These are phyloP conservation scores for Campoletis sonorensis DNA, from an alignment of 1,140 invertebrate species.

Conservation along the genomic window DNA sequence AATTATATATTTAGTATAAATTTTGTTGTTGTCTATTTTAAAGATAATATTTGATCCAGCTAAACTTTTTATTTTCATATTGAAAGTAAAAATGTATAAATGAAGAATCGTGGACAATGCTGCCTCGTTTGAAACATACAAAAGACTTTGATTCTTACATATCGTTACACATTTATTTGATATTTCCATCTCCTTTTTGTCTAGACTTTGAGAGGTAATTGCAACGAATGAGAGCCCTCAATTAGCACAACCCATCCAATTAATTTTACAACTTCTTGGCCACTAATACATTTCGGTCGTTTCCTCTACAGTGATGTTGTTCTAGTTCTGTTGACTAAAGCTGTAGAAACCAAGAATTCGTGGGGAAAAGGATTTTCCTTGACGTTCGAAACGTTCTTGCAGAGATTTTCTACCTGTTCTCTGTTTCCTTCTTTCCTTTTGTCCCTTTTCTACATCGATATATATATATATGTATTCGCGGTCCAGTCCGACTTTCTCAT, in stretches of 20 bases:
- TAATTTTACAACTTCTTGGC: slow-evolving; percentile 18
- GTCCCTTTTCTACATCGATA: slow-evolving; percentile 20
- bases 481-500: slow-evolving; percentile 19
- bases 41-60: too few species aligned
- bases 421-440: slow-evolving; percentile 5
- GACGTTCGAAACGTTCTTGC: slow-evolving; percentile 18
- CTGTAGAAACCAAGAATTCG: slow-evolving; percentile 15
- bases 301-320: slow-evolving; percentile 13
- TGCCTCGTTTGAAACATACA: too few species aligned
- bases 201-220: slow-evolving; percentile 38
- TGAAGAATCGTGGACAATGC: too few species aligned
- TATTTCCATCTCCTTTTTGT: neutral
- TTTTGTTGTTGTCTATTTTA: too few species aligned
- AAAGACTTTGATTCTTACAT: neutral
- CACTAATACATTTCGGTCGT: neutral
- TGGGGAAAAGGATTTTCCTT: slow-evolving; percentile 24
- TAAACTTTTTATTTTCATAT: too few species aligned
- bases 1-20: too few species aligned
- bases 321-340: slow-evolving; percentile 39
- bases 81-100: too few species aligned
- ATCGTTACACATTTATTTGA: neutral
- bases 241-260: slow-evolving; percentile 51
- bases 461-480: too few species aligned
- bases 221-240: slow-evolving; percentile 47
- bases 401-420: slow-evolving; percentile 34